Percentiles rank a stretch among this genome's conserved stretches.
Evolutionary conservation across 30 jellyfish, hydroid and myxozoan species (phyloP).

Genomic region (Hydractinia echinata): DNA sequence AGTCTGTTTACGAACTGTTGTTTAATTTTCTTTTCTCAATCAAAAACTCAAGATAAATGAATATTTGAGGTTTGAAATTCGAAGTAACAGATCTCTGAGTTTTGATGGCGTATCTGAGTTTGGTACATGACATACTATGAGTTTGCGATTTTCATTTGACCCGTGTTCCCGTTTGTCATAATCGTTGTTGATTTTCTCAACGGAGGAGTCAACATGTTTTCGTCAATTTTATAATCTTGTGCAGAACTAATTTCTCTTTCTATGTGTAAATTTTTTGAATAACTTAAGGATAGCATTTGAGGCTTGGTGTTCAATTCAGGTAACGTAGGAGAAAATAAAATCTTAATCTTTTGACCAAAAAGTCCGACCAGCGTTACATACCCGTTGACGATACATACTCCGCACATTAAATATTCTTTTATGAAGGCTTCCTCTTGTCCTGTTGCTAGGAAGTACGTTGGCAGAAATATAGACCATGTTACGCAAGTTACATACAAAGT

Average conservation of each 20-base stretch:
- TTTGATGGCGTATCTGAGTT: no score
- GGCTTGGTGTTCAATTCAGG: background rate
- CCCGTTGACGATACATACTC: slow-evolving; percentile 44
- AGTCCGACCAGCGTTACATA: slow-evolving; percentile 67
- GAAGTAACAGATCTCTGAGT: no score
- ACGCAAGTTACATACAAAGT: slow-evolving; percentile 78
- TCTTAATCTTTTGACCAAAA: slow-evolving; percentile 61
- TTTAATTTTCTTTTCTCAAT: no score
- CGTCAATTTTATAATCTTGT: slow-evolving; percentile 2
- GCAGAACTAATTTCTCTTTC: background rate
- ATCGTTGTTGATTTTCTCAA: background rate
- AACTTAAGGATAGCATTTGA: background rate
- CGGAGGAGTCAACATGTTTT: background rate
- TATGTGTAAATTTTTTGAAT: background rate
- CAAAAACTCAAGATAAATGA: no score
- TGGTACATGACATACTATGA: no score
- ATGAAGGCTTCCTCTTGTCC: slow-evolving; percentile 23
- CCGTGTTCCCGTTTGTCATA: background rate
- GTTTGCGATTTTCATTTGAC: background rate
- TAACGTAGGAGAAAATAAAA: background rate
- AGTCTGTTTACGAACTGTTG: no score
- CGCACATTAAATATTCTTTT: slow-evolving; percentile 43
- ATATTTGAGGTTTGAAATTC: no score
- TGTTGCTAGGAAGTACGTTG: slow-evolving; percentile 35
- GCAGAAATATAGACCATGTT: slow-evolving; percentile 66